Evolutionary conservation across 2,113 vertebrate species (phyloP), one percentile per base, ranked within the genome.

Genomic region (Sorex fumeus): DNA sequence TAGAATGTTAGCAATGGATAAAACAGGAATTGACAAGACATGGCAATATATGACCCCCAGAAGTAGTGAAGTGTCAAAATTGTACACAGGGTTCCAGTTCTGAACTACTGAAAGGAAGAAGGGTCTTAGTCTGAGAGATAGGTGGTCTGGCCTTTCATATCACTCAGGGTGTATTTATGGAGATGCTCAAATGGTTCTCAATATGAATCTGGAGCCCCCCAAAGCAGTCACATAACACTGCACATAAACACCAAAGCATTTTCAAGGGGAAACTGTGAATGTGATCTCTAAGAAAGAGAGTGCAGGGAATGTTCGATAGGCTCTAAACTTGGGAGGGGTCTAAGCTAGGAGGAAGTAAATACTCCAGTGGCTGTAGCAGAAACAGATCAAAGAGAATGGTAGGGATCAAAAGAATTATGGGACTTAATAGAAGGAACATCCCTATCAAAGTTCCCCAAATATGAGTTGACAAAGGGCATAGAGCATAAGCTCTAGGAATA

Each of bases 301-400:
- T 21, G 27, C 8, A 43, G 40, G 19, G n/a, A 1, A 12, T 53
- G 12, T 34, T 16, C 23, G 11, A 12, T 4, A 2, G 47, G 13
- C 8, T 67, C 0, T 18, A 23, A 30, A 21, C 62, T 36, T 13
- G 7, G 50, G n/a, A 71, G 18, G 21, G 8, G n/a, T 7, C 19
- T 6, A 21, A 21, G 11, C 9, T 21, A 4, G 32, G 67, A 8
- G 6, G 8, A 18, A 66, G 4, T 0, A n/a, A 18, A 7, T 13
- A 30, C n/a, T 12, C 30, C 6, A 9, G n/a, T 2, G 40, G 40
- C 0, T 3, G 50, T 6, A 10, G n/a, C 50, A 60, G 3, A 9
- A 34, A 0, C 21, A 27, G 15, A 32, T 53, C 21, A n/a, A 78
- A 13, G 43, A 16, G 23, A 32, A 36, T 11, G 4, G 27, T 3